Conservation (phyloP, 2,797 vertebrate genomes). For the Threskiornis aethiopicus region DNA sequence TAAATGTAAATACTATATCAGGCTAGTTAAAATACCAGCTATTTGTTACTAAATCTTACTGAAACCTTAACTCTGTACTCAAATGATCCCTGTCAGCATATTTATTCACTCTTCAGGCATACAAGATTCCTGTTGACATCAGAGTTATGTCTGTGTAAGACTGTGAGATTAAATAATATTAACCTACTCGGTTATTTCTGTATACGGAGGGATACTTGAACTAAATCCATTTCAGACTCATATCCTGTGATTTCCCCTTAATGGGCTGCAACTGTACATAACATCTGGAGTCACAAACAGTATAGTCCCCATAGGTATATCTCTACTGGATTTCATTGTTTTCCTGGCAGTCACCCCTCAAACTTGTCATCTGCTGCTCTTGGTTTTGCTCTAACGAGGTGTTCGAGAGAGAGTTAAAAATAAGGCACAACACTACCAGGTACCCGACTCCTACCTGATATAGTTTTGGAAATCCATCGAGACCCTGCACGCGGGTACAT, state of each 20-base stretch:
- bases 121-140: conserved; percentile 37
- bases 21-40: background rate
- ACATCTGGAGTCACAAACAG: conserved; percentile 9
- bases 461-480: background rate
- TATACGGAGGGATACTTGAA: background rate
- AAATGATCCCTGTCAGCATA: conserved; percentile 17
- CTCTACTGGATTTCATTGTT: background rate
- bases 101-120: conserved; percentile 12
- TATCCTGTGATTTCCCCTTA: conserved; percentile 5
- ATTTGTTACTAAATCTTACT: conserved; percentile 22
- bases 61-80: conserved; percentile 18
- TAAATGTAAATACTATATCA: conserved; percentile 35
- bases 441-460: background rate
- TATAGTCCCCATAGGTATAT: background rate
- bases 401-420: background rate
- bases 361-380: background rate
- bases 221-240: conserved; percentile 14
- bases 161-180: conserved; percentile 49
- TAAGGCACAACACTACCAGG: background rate
- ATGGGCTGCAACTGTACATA: background rate
- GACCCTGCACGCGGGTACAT: background rate
- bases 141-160: background rate
- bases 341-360: background rate
- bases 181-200: conserved; percentile 16
- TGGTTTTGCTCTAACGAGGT: background rate